Evolutionary conservation across 1,140 invertebrate genomes (phyloP).

Genomic region (Agrypnia vestita): DNA sequence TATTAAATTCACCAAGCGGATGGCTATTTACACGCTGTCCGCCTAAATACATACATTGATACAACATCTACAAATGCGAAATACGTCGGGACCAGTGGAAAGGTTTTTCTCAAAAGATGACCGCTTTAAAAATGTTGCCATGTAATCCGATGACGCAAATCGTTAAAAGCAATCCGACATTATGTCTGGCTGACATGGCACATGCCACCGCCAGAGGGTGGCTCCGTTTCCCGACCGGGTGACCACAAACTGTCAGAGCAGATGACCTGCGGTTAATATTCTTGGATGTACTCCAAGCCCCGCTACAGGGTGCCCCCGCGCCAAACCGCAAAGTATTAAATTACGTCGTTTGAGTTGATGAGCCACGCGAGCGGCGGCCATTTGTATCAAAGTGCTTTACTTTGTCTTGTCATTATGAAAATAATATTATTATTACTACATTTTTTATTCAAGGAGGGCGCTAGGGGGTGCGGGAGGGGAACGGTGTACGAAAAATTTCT

Average conservation of each 20-base stretch:
- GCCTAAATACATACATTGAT: too few relatives aligned
- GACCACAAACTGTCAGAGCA: conserved; percentile 28
- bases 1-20: too few relatives aligned
- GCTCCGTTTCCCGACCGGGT: conserved; percentile 10
- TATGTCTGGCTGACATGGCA: conserved; percentile 17
- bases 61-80: too few relatives aligned
- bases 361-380: neutral
- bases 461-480: too few relatives aligned
- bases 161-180: conserved; percentile 21
- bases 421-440: too few relatives aligned
- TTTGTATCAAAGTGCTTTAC: too few relatives aligned
- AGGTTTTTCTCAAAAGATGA: too few relatives aligned
- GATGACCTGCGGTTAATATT: conserved; percentile 34
- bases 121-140: neutral
- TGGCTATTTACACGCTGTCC: too few relatives aligned
- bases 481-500: too few relatives aligned
- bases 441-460: too few relatives aligned
- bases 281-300: conserved; percentile 25
- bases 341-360: conserved; percentile 13
- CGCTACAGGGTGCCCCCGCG: neutral
- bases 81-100: too few relatives aligned
- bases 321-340: conserved; percentile 31
- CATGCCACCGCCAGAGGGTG: conserved; percentile 23
- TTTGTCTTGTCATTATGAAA: too few relatives aligned
- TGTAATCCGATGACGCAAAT: conserved; percentile 18